Conservation (phyloP, 35 echinoderm and acorn worm species). For the Ptychodera flava region DNA sequence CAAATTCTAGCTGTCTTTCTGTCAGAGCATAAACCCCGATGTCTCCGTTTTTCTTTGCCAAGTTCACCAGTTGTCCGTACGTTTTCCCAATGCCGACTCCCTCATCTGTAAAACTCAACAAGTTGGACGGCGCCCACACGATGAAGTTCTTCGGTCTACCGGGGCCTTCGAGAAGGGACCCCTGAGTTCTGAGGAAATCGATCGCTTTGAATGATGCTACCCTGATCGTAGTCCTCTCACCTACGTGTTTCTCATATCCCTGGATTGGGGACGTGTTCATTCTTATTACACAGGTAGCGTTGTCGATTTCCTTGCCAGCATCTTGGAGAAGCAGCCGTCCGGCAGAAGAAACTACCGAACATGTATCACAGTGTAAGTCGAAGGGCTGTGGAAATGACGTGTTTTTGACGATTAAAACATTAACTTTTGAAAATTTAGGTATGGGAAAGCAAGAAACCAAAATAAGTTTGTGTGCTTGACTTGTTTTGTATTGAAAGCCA, state of each 20-base stretch:
- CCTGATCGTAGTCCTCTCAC: slow-evolving; percentile 45
- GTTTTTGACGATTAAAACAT: too few relatives aligned
- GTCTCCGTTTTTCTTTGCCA: background rate
- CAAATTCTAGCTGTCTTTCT: background rate
- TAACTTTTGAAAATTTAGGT: too few relatives aligned
- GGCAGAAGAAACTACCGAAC: slow-evolving; percentile 58
- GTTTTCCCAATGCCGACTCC: background rate
- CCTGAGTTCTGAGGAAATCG: slow-evolving; percentile 7
- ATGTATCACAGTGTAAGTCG: slow-evolving; percentile 46
- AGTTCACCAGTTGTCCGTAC: background rate
- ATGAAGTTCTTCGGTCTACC: slow-evolving; percentile 44
- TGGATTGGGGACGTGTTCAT: slow-evolving; percentile 71
- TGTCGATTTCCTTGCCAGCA: slow-evolving; percentile 63
- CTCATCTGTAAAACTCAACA: background rate
- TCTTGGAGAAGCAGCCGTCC: slow-evolving; percentile 55
- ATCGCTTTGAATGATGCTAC: slow-evolving; percentile 49
- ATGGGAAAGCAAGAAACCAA: too few relatives aligned
- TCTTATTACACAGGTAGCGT: slow-evolving; percentile 68
- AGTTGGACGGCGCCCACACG: slow-evolving; percentile 49
- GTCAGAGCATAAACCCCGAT: background rate
- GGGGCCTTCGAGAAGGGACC: slow-evolving; percentile 5
- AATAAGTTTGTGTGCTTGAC: too few relatives aligned
- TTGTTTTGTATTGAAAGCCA: too few relatives aligned
- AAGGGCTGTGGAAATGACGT: slow-evolving; percentile 15
- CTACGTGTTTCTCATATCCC: slow-evolving; percentile 57